These are phyloP conservation scores for Macrosiphum euphorbiae DNA, from an alignment of 2,888 invertebrate species.

Conservation along the genomic window DNA sequence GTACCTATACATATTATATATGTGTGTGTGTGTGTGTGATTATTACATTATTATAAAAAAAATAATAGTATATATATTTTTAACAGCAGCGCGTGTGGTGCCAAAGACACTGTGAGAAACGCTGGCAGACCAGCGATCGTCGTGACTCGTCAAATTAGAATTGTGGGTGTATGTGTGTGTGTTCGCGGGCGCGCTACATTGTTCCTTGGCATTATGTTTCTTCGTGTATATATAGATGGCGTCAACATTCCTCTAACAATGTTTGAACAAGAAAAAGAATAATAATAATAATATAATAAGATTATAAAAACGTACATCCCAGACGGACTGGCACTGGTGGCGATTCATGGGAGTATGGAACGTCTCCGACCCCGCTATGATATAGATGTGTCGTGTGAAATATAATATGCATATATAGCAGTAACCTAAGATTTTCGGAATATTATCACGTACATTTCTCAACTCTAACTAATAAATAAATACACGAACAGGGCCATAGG, in stretches of 20 bases:
- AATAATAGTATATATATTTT: background rate
- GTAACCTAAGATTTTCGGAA: background rate
- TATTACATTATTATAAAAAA: background rate
- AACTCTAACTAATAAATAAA: background rate
- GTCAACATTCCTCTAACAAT: slow-evolving; percentile 51
- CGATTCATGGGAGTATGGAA: background rate
- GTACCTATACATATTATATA: background rate
- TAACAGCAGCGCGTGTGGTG: background rate
- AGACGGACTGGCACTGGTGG: slow-evolving; percentile 10
- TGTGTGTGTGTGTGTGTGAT: background rate
- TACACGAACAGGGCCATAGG: background rate
- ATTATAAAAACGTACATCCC: background rate
- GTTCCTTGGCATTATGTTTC: background rate
- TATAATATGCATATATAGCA: background rate
- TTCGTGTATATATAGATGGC: background rate
- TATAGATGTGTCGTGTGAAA: slow-evolving; percentile 4
- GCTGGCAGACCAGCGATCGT: background rate
- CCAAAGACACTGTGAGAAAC: slow-evolving; percentile 42
- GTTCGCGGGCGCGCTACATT: background rate
- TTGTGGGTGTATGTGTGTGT: background rate
- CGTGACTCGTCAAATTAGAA: slow-evolving; percentile 50
- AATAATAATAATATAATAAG: slow-evolving; percentile 28
- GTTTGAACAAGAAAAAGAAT: slow-evolving; percentile 35
- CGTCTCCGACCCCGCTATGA: background rate
- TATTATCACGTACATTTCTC: background rate